Conservation (phyloP, 1,140 invertebrate species). For the Diplogasteroides magnus region DNA sequence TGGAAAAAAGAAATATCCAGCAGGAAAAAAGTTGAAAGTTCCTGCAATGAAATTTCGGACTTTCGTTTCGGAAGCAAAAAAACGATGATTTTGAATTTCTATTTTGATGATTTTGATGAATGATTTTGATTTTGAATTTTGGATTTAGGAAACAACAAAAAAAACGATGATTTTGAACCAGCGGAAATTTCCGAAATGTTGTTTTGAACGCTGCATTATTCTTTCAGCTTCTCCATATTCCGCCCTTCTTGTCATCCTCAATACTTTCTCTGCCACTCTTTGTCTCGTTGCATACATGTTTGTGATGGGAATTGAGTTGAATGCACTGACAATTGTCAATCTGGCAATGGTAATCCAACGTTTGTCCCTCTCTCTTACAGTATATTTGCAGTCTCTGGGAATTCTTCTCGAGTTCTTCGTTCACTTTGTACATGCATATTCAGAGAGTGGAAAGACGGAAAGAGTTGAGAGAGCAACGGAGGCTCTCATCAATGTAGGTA, state of each 20-base stretch:
- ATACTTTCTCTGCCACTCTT: background rate
- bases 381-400: background rate
- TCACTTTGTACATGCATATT: background rate
- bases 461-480: background rate
- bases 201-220: too few relatives aligned
- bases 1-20: too few relatives aligned
- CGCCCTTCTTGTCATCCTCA: background rate
- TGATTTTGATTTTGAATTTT: too few relatives aligned
- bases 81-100: too few relatives aligned
- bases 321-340: background rate
- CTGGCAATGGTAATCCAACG: background rate
- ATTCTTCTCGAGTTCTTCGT: background rate
- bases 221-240: background rate
- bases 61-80: too few relatives aligned
- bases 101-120: too few relatives aligned
- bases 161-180: too few relatives aligned
- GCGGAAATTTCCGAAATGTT: too few relatives aligned
- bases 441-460: background rate
- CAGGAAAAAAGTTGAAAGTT: too few relatives aligned
- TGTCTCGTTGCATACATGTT: background rate
- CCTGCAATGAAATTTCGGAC: too few relatives aligned
- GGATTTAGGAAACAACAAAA: too few relatives aligned
- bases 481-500: background rate
- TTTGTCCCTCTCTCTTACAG: background rate
- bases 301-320: background rate